Evolutionary conservation across 1,140 invertebrate genomes (phyloP), one percentile per base, ranked within the genome.

Genomic region (Lerema accius): DNA sequence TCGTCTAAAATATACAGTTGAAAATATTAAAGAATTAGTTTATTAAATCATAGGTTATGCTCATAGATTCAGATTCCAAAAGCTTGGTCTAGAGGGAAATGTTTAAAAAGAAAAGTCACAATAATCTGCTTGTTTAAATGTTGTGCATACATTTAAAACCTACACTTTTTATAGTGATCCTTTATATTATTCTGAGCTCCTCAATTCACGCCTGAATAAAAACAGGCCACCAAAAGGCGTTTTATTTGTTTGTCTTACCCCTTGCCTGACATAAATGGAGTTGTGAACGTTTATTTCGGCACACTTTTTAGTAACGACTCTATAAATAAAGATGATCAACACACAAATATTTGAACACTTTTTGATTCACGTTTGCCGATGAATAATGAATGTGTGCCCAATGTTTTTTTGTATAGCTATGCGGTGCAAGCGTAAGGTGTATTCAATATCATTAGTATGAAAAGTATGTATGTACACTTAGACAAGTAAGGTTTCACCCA

Each of bases 321-420:
- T 71, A 82, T 86, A 90, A 86, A 87, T 78, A 86, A 77, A 77
- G 70, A 80, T 76, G 80, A 86, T 85, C 79, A 73, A 72, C 63
- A 69, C 28, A 45, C 80, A 84, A 86, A 86, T 83, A 86, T 88
- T 88, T 78, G 72, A 71, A 74, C 69, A 69, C 49, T 64, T 76
- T 76, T 71, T 80, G 75, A 73, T 80, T 80, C 61, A 46, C 60
- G 50, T 71, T 71, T 66, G 45, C 60, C 61, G 50, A 59, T 50
- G 49, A 55, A 55, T 46, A 55, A 63, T 39, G 19, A 19, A 51
- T 15, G 46, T 26, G 11, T 23, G 19, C 19, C 2, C 19, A 23
- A 23, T 23, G 13, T 19, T n/a, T 48, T 48, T 48, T n/a, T n/a
- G n/a, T n/a, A n/a, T n/a, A n/a, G n/a, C n/a, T n/a, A n/a, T n/a